Evolutionary conservation across 2,113 vertebrate species (phyloP).

Genomic region (Hippopotamus amphibius): DNA sequence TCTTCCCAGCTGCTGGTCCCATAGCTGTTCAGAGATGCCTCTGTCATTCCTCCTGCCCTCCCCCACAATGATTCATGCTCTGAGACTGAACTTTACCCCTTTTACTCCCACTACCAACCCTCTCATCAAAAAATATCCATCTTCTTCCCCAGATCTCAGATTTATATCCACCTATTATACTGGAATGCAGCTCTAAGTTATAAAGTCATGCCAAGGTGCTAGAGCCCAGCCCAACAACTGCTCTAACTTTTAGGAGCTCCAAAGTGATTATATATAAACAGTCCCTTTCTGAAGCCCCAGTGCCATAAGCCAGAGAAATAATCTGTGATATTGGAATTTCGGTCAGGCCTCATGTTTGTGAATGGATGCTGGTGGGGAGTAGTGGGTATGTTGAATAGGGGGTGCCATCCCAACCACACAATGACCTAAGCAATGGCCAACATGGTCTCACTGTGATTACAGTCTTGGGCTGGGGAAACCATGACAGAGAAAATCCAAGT

Average conservation of each 20-base stretch:
- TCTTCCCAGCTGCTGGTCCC: background rate
- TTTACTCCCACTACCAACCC: background rate
- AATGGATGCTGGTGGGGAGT: background rate
- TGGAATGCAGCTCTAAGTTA: background rate
- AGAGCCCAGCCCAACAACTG: background rate
- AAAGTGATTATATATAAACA: background rate
- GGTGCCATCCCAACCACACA: background rate
- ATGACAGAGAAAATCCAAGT: conserved; percentile 32
- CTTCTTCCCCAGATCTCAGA: background rate
- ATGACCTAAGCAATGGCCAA: background rate
- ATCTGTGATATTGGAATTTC: background rate
- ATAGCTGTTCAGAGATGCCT: background rate
- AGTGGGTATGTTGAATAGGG: background rate
- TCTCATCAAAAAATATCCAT: background rate
- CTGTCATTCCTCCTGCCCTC: background rate
- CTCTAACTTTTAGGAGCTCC: conserved; percentile 9
- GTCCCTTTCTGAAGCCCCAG: background rate
- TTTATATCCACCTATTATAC: background rate
- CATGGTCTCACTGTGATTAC: background rate
- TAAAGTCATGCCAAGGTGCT: background rate
- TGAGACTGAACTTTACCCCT: background rate
- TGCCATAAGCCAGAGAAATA: background rate
- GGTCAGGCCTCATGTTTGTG: background rate
- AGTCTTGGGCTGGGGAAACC: background rate
- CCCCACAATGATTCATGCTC: background rate